These are phyloP conservation scores for Gadopsis bispinosus DNA, from an alignment of 2,797 vertebrate species.

Conservation along the genomic window DNA sequence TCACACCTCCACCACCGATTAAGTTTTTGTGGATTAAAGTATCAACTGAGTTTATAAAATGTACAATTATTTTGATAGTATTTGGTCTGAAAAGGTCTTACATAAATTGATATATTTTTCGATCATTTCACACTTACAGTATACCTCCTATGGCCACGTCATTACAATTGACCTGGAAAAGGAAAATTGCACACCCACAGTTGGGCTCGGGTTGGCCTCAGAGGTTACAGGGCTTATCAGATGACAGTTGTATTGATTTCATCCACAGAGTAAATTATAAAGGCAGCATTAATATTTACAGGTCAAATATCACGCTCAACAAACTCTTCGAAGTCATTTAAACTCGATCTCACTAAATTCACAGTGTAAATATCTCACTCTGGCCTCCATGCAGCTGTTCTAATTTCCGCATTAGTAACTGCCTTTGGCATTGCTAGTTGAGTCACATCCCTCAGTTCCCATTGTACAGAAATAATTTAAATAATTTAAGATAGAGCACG, in stretches of 20 bases:
- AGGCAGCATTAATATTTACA: background rate
- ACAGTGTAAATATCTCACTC: background rate
- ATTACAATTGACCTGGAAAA: background rate
- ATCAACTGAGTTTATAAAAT: background rate
- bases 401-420: constrained; percentile 11
- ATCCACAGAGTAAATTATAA: background rate
- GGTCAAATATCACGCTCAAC: background rate
- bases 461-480: constrained; percentile 27
- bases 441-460: constrained; percentile 12
- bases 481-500: background rate
- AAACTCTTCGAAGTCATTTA: background rate
- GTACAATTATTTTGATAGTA: background rate
- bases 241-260: background rate
- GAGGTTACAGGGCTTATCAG: background rate
- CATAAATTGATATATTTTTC: background rate
- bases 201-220: background rate
- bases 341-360: background rate
- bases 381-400: constrained; percentile 23
- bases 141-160: too few relatives aligned
- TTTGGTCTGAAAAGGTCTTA: background rate
- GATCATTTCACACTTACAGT: too few relatives aligned
- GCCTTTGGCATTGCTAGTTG: background rate
- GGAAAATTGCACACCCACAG: background rate
- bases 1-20: background rate
- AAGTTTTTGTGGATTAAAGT: background rate